Evolutionary conservation across 2,888 invertebrate species (phyloP), one percentile per base, ranked within the genome.

Genomic region (Prosapia bicincta): DNA sequence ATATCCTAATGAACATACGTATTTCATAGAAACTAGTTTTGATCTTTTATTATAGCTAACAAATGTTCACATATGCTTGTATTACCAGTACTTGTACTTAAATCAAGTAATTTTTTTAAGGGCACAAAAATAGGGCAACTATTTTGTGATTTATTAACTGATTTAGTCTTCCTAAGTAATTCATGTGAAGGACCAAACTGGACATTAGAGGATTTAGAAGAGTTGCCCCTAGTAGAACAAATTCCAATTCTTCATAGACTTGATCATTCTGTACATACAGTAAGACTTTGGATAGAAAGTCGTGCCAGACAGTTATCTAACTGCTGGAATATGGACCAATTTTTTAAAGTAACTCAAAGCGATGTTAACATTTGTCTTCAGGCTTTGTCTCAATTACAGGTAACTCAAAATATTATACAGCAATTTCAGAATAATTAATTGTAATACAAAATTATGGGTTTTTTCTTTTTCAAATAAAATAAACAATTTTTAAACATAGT

Each of bases 221-320:
- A 82, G 81, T 83, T 94, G 76, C 93, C 94, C 0, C 88, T 94
- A 28, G 93, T 94, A 0, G 94, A 95, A 82, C 94, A 95, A 84
- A 94, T 95, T 83, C 92, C 94, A 1, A 90, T 93, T 26, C 84
- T 92, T 65, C 92, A 93, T 84, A 87, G 92, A 83, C 86, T 92
- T 80, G 83, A 83, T 72, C 83, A 83, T 72, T 82, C 83, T 3
- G 78, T 94, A 65, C 94, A 95, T 83, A 92, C 92, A 0, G 92
- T 91, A 83, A 88, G 94, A 38, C 85, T 94, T 7, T 94, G 94
- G 94, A 91, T 92, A 65, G 85, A 90, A 68, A 90, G 90, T 24
- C 92, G 92, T 83, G 91, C 92, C 0, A 90, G 92, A 77, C 88
- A 90, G 74, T 85, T 93, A 15, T 92, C 92, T 9, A 92, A 92